These are phyloP conservation scores for Cyrtonyx montezumae DNA, from an alignment of 2,113 vertebrate species.

Conservation along the genomic window DNA sequence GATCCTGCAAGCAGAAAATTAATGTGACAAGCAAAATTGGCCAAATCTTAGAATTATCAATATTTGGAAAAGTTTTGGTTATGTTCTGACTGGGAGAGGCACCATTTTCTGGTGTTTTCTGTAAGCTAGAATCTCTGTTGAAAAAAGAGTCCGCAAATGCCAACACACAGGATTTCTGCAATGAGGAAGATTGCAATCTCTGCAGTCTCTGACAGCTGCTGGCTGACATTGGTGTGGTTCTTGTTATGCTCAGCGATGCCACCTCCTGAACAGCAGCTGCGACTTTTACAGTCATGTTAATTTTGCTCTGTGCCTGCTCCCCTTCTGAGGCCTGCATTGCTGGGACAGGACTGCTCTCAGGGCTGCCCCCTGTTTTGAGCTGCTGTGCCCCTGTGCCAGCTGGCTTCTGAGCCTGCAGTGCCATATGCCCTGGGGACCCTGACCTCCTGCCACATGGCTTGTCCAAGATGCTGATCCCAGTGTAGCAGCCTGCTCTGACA, in stretches of 20 bases:
- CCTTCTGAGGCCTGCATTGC: neutral
- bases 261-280: constrained; percentile 43
- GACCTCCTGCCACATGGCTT: neutral
- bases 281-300: neutral
- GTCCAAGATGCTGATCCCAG: neutral
- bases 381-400: neutral
- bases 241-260: neutral
- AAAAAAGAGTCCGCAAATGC: neutral
- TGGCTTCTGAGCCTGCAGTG: neutral
- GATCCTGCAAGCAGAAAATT: neutral
- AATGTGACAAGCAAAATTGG: neutral
- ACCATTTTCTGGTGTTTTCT: neutral
- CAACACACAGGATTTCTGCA: constrained; percentile 9
- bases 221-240: neutral
- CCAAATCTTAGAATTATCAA: neutral
- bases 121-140: neutral
- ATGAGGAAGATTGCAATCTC: neutral
- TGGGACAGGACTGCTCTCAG: neutral
- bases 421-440: neutral
- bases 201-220: constrained; percentile 12
- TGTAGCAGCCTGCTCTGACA: neutral
- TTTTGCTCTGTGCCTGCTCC: constrained; percentile 6
- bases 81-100: neutral
- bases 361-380: neutral
- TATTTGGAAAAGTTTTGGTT: neutral